These are phyloP conservation scores for Pelosia muscerda DNA, from an alignment of 2,888 invertebrate species.

Conservation along the genomic window DNA sequence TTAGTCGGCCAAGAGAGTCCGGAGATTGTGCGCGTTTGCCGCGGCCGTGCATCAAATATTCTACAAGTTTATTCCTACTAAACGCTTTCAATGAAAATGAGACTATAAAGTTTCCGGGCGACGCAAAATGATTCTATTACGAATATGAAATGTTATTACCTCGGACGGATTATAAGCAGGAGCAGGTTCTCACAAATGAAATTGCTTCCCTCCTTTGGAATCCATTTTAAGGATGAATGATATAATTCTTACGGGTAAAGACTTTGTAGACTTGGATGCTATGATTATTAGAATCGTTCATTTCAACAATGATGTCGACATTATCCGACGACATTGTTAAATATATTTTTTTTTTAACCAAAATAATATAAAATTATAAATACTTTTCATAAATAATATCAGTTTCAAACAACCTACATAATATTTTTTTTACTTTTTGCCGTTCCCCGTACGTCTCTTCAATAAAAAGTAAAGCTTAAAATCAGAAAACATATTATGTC, in stretches of 20 bases:
- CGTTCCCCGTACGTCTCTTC: too few species aligned
- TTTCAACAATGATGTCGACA: slow-evolving; percentile 34
- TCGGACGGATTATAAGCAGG: slow-evolving; percentile 86
- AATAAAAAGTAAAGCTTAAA: too few species aligned
- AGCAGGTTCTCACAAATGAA: slow-evolving; percentile 86
- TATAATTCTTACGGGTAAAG: slow-evolving; percentile 84
- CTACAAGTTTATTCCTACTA: slow-evolving; percentile 85
- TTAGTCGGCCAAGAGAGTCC: slow-evolving; percentile 67
- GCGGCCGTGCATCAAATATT: slow-evolving; percentile 81
- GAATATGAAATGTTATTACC: slow-evolving; percentile 87
- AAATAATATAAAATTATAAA: neutral
- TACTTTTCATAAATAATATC: neutral
- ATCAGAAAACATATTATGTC: too few species aligned
- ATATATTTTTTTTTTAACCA: neutral
- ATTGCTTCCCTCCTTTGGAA: slow-evolving; percentile 86
- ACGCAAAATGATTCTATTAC: slow-evolving; percentile 86
- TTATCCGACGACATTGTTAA: slow-evolving; percentile 19
- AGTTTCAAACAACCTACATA: neutral
- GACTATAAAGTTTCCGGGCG: slow-evolving; percentile 86
- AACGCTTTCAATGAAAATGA: slow-evolving; percentile 86
- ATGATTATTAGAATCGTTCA: slow-evolving; percentile 64
- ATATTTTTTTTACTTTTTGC: too few species aligned
- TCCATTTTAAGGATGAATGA: slow-evolving; percentile 85
- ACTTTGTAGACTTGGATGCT: slow-evolving; percentile 78
- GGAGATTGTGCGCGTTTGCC: slow-evolving; percentile 77